Base-by-base conservation (phyloP, 2,113 vertebrate species). In the Datnioides undecimradiatus region DNA sequence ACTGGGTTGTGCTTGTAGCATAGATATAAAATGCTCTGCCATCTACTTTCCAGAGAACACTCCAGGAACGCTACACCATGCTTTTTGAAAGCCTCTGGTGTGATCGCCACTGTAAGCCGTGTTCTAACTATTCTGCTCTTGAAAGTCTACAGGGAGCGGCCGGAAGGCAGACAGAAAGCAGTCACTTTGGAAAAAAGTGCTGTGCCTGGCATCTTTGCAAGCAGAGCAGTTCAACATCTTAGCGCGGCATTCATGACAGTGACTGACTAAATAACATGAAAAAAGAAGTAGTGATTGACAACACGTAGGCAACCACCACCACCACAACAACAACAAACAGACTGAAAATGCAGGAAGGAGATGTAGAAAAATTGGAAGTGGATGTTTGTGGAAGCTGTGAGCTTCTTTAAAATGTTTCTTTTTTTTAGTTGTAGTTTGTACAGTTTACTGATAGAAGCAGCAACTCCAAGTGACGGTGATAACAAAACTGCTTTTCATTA, bases 131-230 rank as follows among this genome's bases (percentile, higher is more conserved):
- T 76, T 59, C 55, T 43, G 21, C 60, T 34, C 79, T 80, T 38
- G 5, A 71, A 75, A 86, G 76, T 21, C 36, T 7, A 69, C 3
- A 3, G 43, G 51, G 31, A 75, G 71, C 23, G 6, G 27, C 77
- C 5, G 38, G 36, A 45, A 80, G 77, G 67, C 80, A 86, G 40
- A 84, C 23, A 48, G 49, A 88, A 74, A 86, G 73, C 25, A 49
- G 54, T 60, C 36, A 25, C 63, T 76, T 73, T 73, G 16, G 41
- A n/a, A 80, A 25, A 85, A 85, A 78, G 38, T 80, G 65, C 73
- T 87, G 76, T 73, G 73, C 27, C 73, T 82, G 79, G 73, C 77
- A 68, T 81, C 80, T 84, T 85, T 79, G 76, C 58, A 80, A 70
- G 79, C 54, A 68, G 49, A 25, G 29, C 48, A 63, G 34, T 76